Conservation (phyloP, 1,140 invertebrate genomes). For the Ostrea denselamellosa region DNA sequence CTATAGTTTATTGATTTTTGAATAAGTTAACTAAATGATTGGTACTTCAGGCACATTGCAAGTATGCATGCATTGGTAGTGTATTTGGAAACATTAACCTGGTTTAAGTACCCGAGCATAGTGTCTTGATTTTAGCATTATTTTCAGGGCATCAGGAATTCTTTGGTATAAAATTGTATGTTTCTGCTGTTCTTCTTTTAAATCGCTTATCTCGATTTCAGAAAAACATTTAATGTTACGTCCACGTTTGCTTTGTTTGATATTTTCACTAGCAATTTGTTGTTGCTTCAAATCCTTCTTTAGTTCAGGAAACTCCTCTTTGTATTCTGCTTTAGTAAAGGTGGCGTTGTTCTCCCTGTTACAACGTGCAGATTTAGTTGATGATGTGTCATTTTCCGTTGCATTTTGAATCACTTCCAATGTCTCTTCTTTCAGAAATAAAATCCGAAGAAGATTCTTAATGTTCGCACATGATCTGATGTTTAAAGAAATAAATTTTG, state of each 20-base stretch:
- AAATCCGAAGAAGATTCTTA: background rate
- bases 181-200: background rate
- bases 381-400: background rate
- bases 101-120: no score
- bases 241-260: background rate
- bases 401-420: background rate
- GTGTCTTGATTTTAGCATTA: no score
- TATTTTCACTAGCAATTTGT: background rate
- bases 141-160: background rate
- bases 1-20: no score
- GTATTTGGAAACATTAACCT: no score
- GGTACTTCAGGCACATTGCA: no score
- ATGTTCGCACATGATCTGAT: background rate
- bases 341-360: background rate
- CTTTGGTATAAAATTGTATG: background rate
- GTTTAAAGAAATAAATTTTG: background rate
- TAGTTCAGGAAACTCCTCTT: background rate
- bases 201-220: background rate
- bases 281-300: background rate
- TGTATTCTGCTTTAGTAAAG: background rate
- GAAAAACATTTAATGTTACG: background rate
- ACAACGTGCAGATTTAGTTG: background rate
- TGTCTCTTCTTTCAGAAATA: background rate
- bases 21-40: no score
- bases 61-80: no score